These are phyloP conservation scores for Lasiurus cinereus DNA, from an alignment of 2,113 vertebrate genomes.

Conservation along the genomic window DNA sequence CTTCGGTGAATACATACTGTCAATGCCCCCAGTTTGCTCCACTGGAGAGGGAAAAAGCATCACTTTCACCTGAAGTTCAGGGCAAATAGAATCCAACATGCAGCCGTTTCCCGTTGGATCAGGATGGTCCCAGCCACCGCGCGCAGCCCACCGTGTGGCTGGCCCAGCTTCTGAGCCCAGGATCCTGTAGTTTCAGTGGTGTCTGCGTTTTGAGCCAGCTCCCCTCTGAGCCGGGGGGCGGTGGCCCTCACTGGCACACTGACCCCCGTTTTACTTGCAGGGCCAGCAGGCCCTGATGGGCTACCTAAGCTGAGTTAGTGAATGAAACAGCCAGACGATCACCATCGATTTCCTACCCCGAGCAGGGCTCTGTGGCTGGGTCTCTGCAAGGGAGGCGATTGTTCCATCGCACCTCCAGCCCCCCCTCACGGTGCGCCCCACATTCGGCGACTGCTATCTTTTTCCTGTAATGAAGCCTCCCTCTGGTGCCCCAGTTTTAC, in stretches of 20 bases:
- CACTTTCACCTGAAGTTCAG: background rate
- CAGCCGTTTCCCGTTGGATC: background rate
- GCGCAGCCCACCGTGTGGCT: background rate
- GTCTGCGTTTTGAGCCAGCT: background rate
- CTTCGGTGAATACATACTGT: background rate
- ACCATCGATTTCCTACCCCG: background rate
- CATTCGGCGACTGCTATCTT: background rate
- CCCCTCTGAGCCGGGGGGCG: background rate
- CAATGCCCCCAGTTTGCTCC: background rate
- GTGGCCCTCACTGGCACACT: no score
- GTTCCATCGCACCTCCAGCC: background rate
- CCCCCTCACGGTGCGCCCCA: background rate
- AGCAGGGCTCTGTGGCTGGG: background rate
- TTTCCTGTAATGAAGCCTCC: conserved; percentile 50
- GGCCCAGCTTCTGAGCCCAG: background rate
- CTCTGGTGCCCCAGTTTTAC: conserved; percentile 18
- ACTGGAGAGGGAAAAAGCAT: background rate
- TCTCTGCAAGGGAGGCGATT: background rate
- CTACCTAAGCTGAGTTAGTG: background rate
- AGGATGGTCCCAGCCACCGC: background rate
- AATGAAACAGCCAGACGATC: background rate
- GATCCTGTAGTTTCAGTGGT: background rate
- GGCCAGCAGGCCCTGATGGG: background rate
- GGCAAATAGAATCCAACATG: background rate
- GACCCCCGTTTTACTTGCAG: background rate